A percentile compares a stretch with the other conserved stretches of the same genome.
Conservation (phyloP, 2,113 vertebrate genomes). For the Balaeniceps rex region DNA sequence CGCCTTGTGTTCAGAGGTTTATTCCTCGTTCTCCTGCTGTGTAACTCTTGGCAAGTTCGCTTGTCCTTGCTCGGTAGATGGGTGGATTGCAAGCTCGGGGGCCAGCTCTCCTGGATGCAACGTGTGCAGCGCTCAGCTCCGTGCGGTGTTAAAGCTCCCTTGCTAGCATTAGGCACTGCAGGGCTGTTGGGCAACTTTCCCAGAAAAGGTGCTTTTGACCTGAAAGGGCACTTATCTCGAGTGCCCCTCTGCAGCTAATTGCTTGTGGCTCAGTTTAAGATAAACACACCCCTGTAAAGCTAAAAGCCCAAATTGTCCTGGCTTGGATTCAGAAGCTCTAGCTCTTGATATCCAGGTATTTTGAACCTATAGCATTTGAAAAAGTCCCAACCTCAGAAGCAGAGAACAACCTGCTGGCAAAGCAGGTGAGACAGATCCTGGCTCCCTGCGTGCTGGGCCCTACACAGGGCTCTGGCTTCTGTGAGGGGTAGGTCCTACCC, state of each 20-base stretch:
- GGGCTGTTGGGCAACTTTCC: constrained; percentile 13
- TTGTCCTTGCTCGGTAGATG: not conserved
- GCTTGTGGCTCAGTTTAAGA: not conserved
- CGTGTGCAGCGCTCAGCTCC: not conserved
- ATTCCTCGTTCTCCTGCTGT: not conserved
- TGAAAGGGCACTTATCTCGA: not conserved
- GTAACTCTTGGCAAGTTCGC: not conserved
- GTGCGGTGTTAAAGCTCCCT: not conserved
- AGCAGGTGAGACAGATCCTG: not conserved
- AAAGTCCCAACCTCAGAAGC: not conserved
- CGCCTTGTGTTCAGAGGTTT: not conserved
- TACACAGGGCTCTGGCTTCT: not conserved
- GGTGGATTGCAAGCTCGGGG: not conserved
- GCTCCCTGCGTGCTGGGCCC: not conserved
- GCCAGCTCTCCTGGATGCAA: not conserved
- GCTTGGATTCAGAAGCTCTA: not conserved
- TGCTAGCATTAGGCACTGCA: not conserved
- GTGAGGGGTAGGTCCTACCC: not conserved
- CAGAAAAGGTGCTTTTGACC: constrained; percentile 24
- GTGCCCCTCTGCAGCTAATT: constrained; percentile 4
- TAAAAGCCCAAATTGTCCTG: not conserved
- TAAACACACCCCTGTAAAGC: not conserved
- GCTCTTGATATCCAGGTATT: not conserved
- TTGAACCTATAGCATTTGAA: not conserved
- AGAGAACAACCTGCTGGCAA: not conserved